Conservation (phyloP, 2,113 vertebrate species). For the Rhabdornis inornatus region DNA sequence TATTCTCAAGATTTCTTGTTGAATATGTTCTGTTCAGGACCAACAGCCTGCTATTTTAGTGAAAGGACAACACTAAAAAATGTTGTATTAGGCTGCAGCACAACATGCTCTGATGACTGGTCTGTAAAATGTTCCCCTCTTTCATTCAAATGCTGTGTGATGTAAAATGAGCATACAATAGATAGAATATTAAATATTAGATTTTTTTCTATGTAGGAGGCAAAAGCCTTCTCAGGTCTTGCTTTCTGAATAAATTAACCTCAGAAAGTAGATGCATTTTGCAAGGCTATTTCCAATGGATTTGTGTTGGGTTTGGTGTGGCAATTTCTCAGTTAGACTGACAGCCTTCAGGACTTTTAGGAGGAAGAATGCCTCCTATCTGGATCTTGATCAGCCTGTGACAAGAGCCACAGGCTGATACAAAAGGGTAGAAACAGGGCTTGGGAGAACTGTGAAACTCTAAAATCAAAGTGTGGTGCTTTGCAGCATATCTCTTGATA, state of each 20-base stretch:
- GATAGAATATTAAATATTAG: not conserved
- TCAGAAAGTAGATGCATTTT: not conserved
- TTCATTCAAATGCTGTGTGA: not conserved
- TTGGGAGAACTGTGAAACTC: not conserved
- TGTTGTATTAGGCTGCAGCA: not conserved
- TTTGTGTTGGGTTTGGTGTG: not conserved
- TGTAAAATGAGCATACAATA: not conserved
- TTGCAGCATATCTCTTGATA: not conserved
- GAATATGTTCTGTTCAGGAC: not conserved
- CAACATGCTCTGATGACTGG: not conserved
- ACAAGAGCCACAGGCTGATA: not conserved
- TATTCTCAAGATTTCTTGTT: not conserved
- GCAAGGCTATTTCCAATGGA: not conserved
- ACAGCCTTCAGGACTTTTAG: not conserved
- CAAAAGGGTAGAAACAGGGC: not conserved
- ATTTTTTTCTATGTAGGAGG: not conserved
- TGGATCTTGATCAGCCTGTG: not conserved
- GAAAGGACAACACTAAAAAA: not conserved
- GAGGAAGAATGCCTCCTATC: not conserved
- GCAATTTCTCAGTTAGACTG: not conserved
- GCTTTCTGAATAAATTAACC: not conserved
- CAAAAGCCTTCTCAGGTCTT: not conserved
- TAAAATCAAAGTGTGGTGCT: not conserved
- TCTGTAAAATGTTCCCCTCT: not conserved
- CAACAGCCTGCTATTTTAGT: not conserved